Evolutionary conservation across 35 echinoderm and acorn worm genomes (phyloP).

Genomic region (Heliocidaris tuberculata): DNA sequence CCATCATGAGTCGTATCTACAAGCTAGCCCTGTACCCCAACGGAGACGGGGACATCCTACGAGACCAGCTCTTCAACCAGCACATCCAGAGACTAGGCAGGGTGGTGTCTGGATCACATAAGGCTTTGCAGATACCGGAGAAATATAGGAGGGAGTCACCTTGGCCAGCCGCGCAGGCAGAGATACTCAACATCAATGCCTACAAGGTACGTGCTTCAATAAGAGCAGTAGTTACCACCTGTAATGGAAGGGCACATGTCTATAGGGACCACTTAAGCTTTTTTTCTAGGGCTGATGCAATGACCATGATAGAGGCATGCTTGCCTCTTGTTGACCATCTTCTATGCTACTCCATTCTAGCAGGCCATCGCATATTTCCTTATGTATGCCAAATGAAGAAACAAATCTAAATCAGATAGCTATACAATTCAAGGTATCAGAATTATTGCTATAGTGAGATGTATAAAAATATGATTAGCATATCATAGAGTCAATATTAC

Average conservation of each 20-base stretch:
- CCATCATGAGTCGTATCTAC: conserved; percentile 96
- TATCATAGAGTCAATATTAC: too few relatives aligned
- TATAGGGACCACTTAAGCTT: not conserved
- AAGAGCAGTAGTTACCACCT: not conserved
- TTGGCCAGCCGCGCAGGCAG: conserved; percentile 97
- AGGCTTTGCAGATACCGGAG: conserved; percentile 80
- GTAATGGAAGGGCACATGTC: not conserved
- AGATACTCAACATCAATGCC: conserved; percentile 98
- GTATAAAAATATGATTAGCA: too few relatives aligned
- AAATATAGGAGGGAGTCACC: conserved; percentile 91
- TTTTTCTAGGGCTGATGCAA: too few relatives aligned
- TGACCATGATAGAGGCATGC: too few relatives aligned
- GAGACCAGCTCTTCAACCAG: conserved; percentile 87
- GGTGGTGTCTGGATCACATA: conserved; percentile 84
- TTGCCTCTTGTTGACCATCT: too few relatives aligned
- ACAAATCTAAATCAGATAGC: too few relatives aligned
- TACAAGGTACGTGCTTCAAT: conserved; percentile 73
- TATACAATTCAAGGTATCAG: too few relatives aligned
- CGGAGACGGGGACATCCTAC: conserved; percentile 79
- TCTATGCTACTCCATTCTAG: too few relatives aligned
- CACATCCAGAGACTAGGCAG: conserved; percentile 81
- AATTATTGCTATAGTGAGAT: too few relatives aligned
- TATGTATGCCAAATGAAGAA: too few relatives aligned
- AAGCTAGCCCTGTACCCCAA: conserved; percentile 93
- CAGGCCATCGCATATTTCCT: too few relatives aligned